Conservation (phyloP, 2,888 invertebrate species). For the Phengaris arion region DNA sequence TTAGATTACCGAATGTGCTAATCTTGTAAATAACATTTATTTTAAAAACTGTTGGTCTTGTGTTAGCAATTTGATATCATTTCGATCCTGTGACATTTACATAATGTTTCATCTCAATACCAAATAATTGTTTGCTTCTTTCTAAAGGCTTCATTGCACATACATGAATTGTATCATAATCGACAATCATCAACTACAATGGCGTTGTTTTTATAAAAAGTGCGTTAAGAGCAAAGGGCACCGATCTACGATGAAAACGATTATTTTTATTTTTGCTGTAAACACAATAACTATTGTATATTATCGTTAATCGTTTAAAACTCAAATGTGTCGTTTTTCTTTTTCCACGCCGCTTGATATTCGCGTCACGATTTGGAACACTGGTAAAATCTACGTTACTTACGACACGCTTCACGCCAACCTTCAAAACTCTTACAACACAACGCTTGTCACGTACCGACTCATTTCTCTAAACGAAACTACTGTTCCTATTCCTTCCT, state of each 20-base stretch:
- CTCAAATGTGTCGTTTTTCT: conserved; percentile 75
- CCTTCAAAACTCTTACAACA: conserved; percentile 41
- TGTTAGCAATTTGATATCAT: conserved; percentile 10
- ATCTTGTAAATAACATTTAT: conserved; percentile 16
- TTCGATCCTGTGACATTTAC: conserved; percentile 7
- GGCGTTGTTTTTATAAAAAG: neutral
- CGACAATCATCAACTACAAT: conserved; percentile 14
- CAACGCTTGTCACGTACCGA: conserved; percentile 31
- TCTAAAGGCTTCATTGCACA: conserved; percentile 60
- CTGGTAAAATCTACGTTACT: conserved; percentile 72
- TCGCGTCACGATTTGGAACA: conserved; percentile 76
- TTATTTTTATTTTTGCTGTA: conserved; percentile 33
- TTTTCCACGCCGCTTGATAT: conserved; percentile 78
- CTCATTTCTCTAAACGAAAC: conserved; percentile 16
- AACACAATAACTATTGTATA: conserved; percentile 13
- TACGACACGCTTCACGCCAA: conserved; percentile 57
- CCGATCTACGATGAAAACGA: conserved; percentile 15
- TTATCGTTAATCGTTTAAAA: conserved; percentile 31
- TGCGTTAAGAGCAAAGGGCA: conserved; percentile 10
- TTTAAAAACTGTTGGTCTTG: conserved; percentile 17
- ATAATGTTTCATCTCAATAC: conserved; percentile 41
- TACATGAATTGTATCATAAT: conserved; percentile 31
- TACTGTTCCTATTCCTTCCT: neutral
- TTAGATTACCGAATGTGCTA: neutral
- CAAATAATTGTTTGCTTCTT: conserved; percentile 60